Conservation (phyloP, 2,113 vertebrate genomes). For the Nothobranchius furzeri region DNA sequence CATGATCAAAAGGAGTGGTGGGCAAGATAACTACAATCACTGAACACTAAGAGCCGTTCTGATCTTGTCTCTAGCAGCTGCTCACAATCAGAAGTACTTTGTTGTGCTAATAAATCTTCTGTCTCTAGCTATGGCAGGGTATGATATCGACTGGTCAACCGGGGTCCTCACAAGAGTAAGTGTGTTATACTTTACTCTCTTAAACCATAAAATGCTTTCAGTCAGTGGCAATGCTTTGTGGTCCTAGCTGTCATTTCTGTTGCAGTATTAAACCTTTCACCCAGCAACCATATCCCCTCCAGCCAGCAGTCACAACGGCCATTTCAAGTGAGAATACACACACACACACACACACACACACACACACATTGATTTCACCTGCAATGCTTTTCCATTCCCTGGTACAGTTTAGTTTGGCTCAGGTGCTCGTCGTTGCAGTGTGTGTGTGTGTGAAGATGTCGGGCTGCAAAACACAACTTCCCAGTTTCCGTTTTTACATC, state of each 20-base stretch:
- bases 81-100: constrained; percentile 48
- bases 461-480: too few relatives aligned
- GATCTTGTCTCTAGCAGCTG: constrained; percentile 54
- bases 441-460: too few relatives aligned
- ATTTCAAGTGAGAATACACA: constrained; percentile 89
- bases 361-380: neutral
- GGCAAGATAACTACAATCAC: constrained; percentile 71
- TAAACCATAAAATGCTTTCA: neutral
- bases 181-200: constrained; percentile 59
- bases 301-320: constrained; percentile 92
- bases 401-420: neutral
- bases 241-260: constrained; percentile 24
- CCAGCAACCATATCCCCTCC: constrained; percentile 94
- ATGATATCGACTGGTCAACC: constrained; percentile 97
- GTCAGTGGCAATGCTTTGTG: neutral
- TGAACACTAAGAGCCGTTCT: constrained; percentile 57
- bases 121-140: constrained; percentile 94
- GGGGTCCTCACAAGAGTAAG: constrained; percentile 99
- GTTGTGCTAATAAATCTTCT: constrained; percentile 64
- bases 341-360: neutral
- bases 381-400: neutral
- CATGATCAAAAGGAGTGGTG: constrained; percentile 67
- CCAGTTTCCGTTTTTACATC: too few relatives aligned
- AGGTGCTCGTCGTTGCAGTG: too few relatives aligned
- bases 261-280: constrained; percentile 96